Percentiles rank a stretch among this genome's conserved stretches.
Conservation (phyloP, 2,113 vertebrate genomes). For the Corythoichthys intestinalis region DNA sequence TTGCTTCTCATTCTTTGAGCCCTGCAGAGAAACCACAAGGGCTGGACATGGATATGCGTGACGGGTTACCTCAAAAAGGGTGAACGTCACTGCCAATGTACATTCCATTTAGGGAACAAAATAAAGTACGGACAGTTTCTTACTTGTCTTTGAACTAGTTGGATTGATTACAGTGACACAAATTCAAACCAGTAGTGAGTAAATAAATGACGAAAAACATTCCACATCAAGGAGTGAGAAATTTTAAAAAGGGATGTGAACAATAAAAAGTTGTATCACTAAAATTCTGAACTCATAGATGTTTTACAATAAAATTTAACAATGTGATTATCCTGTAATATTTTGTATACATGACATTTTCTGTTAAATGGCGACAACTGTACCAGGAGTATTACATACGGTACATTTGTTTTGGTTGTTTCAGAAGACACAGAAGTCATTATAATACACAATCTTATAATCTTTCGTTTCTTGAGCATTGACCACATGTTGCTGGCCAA, state of each 20-base stretch:
- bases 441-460: too few relatives aligned
- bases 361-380: too few relatives aligned
- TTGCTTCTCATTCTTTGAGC: constrained; percentile 42
- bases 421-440: too few relatives aligned
- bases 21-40: constrained; percentile 23
- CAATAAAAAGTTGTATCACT: not conserved
- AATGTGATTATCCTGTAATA: not conserved
- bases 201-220: constrained; percentile 32
- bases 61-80: constrained; percentile 26
- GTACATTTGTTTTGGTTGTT: too few relatives aligned
- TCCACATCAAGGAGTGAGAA: constrained; percentile 38
- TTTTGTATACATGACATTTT: too few relatives aligned
- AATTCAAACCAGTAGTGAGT: constrained; percentile 34
- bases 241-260: constrained; percentile 8
- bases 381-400: too few relatives aligned
- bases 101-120: constrained; percentile 37
- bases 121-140: constrained; percentile 32
- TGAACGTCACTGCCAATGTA: constrained; percentile 48
- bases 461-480: too few relatives aligned
- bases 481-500: too few relatives aligned
- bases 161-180: constrained; percentile 32
- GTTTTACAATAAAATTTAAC: not conserved
- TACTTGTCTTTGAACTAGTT: constrained; percentile 29
- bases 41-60: constrained; percentile 30
- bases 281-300: not conserved